Conservation (phyloP, 2,797 vertebrate species). For the Sebastes matsubarae region DNA sequence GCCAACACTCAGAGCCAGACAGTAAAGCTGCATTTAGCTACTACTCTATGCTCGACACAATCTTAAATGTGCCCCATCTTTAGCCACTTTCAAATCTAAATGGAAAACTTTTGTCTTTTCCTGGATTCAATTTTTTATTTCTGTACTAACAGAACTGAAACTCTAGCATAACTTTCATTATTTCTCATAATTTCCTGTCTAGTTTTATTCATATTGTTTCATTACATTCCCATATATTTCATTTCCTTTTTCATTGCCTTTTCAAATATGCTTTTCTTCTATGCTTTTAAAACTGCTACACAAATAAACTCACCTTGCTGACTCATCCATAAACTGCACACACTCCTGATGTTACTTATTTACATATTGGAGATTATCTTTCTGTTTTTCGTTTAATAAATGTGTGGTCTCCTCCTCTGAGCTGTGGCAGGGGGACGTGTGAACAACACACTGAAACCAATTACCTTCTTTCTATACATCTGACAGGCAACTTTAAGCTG, state of each 20-base stretch:
- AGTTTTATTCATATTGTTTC: not conserved
- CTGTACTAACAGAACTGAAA: not conserved
- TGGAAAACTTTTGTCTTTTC: not conserved
- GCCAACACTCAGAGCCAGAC: not conserved
- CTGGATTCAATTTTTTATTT: not conserved
- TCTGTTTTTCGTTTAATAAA: slow-evolving; percentile 24
- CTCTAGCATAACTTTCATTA: not conserved
- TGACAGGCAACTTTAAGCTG: slow-evolving; percentile 38
- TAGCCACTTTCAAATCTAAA: not conserved
- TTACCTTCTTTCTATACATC: slow-evolving; percentile 46
- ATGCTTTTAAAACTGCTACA: not conserved
- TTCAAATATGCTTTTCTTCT: not conserved
- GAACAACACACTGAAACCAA: slow-evolving; percentile 42
- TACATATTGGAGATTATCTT: slow-evolving; percentile 28
- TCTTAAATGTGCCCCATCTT: not conserved
- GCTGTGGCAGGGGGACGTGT: not conserved
- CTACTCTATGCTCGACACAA: not conserved
- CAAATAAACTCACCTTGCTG: not conserved
- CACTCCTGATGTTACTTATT: not conserved
- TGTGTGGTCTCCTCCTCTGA: slow-evolving; percentile 8
- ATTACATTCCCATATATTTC: not conserved
- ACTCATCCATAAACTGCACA: not conserved
- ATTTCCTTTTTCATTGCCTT: not conserved
- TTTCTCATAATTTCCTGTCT: not conserved
- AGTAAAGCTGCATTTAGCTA: not conserved